Base-by-base conservation (phyloP, 2,797 vertebrate genomes). In the Coccyzus lansbergi region DNA sequence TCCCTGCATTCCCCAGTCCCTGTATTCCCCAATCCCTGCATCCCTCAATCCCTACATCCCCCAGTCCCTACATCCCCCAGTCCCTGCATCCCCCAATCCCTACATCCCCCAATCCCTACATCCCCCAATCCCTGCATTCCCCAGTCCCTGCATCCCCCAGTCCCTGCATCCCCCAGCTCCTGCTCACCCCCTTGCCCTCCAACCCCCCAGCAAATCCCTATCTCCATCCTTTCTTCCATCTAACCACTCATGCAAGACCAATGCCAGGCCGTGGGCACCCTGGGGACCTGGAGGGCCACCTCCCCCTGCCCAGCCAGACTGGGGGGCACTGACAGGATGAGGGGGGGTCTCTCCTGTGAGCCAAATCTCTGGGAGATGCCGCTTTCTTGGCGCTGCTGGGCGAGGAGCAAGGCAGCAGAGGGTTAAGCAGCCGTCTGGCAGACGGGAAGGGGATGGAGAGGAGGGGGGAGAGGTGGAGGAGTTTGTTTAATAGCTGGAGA, bases 401-500 rank as follows among this genome's bases (percentile, higher is more conserved):
- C 7, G 4, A 34, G 88, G 75, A 86, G 70, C 10, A 22, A 83
- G 94, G 7, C 86, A 93, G 64, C 91, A 93, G 92, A 95, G 95
- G 91, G 94, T 94, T 94, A 95, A 95, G 76, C 64, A 44, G 52
- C 26, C 26, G 65, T 62, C 87, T 91, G 88, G 84, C 85, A 34
- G 82, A 71, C 34, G 55, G 79, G 94, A 87, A 80, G 78, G 77
- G 86, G 86, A 74, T 33, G 1, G 21, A 58, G 78, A 44, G 83
- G 91, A 71, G 72, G 76, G 74, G 69, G 88, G 72, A 53, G 68
- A 71, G 86, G n/a, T 25, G 90, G 86, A 91, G 82, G 75, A 65
- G 94, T 94, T 95, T 93, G 90, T 94, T 95, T 95, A 95, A 94
- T 94, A 91, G 93, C 90, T 93, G 83, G 80, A 95, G 93, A 95